Conservation (phyloP, 2,113 vertebrate genomes). For the Brienomyrus longianalis region DNA sequence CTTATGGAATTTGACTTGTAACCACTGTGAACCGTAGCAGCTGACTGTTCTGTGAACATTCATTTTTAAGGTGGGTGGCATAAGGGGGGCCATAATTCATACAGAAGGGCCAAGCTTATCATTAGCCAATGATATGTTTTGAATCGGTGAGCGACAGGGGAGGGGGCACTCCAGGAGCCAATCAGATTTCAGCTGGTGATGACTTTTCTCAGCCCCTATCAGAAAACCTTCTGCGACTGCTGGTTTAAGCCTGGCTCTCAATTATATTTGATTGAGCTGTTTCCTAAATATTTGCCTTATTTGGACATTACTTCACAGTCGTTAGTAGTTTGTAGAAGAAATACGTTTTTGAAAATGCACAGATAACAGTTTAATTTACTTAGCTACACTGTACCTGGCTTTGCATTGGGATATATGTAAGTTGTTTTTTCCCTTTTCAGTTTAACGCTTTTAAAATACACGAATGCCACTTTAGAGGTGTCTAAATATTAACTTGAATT, state of each 20-base stretch:
- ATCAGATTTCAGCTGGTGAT: not conserved
- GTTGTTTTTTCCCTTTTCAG: not conserved
- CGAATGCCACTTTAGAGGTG: not conserved
- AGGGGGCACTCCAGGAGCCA: not conserved
- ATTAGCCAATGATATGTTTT: not conserved
- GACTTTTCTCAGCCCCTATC: not conserved
- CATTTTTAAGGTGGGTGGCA: not conserved
- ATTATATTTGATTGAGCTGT: not conserved
- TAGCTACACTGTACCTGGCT: not conserved
- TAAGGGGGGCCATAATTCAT: not conserved
- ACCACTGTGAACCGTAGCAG: not conserved
- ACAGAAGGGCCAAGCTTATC: not conserved
- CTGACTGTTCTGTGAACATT: not conserved
- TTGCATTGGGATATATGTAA: not conserved
- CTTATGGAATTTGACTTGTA: not conserved
- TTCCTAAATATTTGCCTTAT: not conserved
- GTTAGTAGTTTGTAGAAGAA: not conserved
- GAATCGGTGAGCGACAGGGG: not conserved
- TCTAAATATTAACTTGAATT: slow-evolving; percentile 38
- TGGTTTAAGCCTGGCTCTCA: not conserved
- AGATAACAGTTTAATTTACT: not conserved
- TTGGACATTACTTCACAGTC: not conserved
- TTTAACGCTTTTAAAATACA: not conserved
- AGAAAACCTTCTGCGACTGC: not conserved
- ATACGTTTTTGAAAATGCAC: not conserved